Evolutionary conservation across 1,140 invertebrate genomes (phyloP).

Genomic region (Trichoplusia ni): DNA sequence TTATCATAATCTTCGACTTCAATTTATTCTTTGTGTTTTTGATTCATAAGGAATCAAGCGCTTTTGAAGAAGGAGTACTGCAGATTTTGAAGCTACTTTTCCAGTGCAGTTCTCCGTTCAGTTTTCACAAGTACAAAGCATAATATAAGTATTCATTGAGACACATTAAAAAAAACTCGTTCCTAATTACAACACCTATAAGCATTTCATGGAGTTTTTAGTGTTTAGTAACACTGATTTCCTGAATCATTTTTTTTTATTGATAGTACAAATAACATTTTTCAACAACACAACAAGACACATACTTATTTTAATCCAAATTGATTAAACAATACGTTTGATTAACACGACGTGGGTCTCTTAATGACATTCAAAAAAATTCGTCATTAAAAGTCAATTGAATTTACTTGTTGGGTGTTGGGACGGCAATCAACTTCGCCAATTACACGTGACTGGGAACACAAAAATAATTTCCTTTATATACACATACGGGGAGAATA

Average conservation of each 20-base stretch:
- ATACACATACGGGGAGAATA: not conserved
- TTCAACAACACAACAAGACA: not conserved
- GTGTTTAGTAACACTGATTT: too few relatives aligned
- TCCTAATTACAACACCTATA: too few relatives aligned
- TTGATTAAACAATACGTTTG: slow-evolving; percentile 69
- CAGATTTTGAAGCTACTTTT: too few relatives aligned
- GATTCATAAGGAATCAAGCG: too few relatives aligned
- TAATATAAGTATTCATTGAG: too few relatives aligned
- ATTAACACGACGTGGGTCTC: slow-evolving; percentile 50
- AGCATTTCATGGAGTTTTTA: too few relatives aligned
- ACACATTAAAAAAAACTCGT: too few relatives aligned
- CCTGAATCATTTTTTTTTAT: not conserved
- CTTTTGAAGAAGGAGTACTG: too few relatives aligned
- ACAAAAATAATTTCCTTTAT: slow-evolving; percentile 5
- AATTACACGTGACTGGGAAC: slow-evolving; percentile 17
- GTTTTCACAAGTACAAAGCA: too few relatives aligned
- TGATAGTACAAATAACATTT: not conserved
- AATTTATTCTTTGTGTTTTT: too few relatives aligned
- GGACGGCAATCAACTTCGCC: slow-evolving; percentile 35
- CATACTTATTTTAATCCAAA: slow-evolving; percentile 16
- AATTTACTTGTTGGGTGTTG: slow-evolving; percentile 65
- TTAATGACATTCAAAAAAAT: slow-evolving; percentile 70
- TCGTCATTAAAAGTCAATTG: slow-evolving; percentile 72
- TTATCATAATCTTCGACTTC: too few relatives aligned
- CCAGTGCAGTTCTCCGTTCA: too few relatives aligned